Percentiles rank a stretch among this genome's conserved stretches.
Evolutionary conservation across 2,888 invertebrate genomes (phyloP).

Genomic region (Sipha maydis): DNA sequence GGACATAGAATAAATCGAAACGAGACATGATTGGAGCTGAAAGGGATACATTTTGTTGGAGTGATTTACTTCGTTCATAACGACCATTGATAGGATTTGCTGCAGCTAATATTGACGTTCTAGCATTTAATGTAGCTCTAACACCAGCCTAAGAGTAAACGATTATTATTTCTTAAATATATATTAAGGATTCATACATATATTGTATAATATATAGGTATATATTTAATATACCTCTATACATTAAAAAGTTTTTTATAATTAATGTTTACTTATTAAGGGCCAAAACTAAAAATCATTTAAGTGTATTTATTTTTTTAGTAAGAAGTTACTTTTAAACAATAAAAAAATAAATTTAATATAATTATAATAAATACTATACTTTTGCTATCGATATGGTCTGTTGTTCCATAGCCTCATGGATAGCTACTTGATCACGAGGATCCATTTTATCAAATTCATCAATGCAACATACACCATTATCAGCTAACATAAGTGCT

Average conservation of each 20-base stretch:
- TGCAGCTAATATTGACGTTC: constrained; percentile 97
- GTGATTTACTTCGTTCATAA: constrained; percentile 91
- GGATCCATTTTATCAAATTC: constrained; percentile 99
- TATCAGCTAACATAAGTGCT: constrained; percentile 99
- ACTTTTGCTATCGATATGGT: constrained; percentile 98
- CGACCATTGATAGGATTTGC: constrained; percentile 98
- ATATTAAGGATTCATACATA: background rate
- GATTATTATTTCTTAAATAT: background rate
- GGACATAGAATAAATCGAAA: constrained; percentile 97
- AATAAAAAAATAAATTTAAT: background rate
- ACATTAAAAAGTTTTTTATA: background rate
- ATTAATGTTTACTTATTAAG: too few species aligned
- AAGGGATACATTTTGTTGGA: constrained; percentile 93
- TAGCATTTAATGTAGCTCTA: constrained; percentile 95
- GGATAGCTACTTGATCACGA: constrained; percentile 97
- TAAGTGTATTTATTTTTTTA: too few species aligned
- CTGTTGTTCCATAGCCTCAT: constrained; percentile 99
- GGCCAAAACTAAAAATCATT: too few species aligned
- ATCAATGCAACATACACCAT: constrained; percentile 98
- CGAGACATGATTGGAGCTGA: constrained; percentile 99
- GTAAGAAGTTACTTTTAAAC: background rate
- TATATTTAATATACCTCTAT: background rate
- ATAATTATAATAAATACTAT: constrained; percentile 37
- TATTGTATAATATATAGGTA: too few species aligned
- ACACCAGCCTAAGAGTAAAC: constrained; percentile 82